Percentiles rank a stretch among this genome's conserved stretches.
Conservation (phyloP, 2,113 vertebrate genomes). For the Isurus oxyrinchus region DNA sequence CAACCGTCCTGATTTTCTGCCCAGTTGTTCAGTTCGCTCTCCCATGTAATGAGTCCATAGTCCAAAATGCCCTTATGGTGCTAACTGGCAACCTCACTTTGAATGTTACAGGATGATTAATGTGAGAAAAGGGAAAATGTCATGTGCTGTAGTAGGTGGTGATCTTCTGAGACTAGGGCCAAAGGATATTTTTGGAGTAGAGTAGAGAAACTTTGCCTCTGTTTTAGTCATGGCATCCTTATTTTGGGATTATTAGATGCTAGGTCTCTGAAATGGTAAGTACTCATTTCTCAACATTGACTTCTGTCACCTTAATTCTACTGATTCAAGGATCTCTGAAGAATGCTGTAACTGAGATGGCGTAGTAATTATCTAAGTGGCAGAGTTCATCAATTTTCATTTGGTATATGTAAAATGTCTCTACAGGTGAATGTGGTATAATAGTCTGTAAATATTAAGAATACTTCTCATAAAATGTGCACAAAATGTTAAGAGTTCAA, state of each 20-base stretch:
- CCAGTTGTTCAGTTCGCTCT: neutral
- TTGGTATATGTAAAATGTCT: neutral
- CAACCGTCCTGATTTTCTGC: neutral
- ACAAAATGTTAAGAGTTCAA: neutral
- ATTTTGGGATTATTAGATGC: neutral
- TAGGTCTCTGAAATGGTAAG: neutral
- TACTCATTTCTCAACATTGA: neutral
- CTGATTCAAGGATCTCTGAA: neutral
- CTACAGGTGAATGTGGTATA: neutral
- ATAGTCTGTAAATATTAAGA: neutral
- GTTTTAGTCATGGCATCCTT: neutral
- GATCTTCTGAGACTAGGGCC: neutral
- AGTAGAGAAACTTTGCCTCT: neutral
- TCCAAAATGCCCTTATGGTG: neutral
- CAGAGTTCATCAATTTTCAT: neutral
- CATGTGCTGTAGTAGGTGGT: neutral
- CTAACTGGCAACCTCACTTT: neutral
- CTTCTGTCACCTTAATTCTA: neutral
- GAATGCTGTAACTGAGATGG: neutral
- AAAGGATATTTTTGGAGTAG: neutral
- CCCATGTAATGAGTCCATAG: neutral
- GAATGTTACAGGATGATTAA: neutral
- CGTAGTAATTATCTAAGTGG: neutral
- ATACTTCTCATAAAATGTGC: neutral
- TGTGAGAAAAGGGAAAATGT: neutral